A percentile compares a stretch with the other conserved stretches of the same genome.
These are phyloP conservation scores for Amphipoea oculea DNA, from an alignment of 2,888 invertebrate species.

Conservation along the genomic window DNA sequence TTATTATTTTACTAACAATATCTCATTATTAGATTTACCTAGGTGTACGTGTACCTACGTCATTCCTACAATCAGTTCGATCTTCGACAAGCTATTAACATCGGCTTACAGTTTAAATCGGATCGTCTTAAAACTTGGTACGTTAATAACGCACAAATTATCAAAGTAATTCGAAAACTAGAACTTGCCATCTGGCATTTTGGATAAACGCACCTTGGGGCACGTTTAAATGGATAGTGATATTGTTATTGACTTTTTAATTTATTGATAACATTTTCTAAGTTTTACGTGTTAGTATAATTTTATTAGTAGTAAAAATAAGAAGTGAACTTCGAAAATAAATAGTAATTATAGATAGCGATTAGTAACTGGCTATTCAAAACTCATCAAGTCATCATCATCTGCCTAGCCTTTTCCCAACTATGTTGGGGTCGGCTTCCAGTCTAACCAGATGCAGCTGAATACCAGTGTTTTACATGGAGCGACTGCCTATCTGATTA, in stretches of 20 bases:
- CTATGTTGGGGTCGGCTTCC: no score
- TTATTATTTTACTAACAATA: background rate
- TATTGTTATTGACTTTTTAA: constrained; percentile 16
- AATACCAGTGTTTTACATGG: no score
- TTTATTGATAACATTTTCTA: constrained; percentile 4
- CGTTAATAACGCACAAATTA: constrained; percentile 55
- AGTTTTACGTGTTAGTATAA: background rate
- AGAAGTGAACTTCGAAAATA: background rate
- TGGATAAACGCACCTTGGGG: constrained; percentile 37
- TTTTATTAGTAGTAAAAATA: background rate
- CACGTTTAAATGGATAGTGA: constrained; percentile 1
- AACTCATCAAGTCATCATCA: background rate
- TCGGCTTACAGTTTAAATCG: constrained; percentile 46
- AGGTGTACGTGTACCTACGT: constrained; percentile 26
- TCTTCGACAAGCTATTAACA: constrained; percentile 48
- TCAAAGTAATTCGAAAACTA: constrained; percentile 45
- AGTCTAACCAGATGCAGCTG: no score
- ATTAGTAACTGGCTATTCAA: background rate
- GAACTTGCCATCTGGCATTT: constrained; percentile 38
- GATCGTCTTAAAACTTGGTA: constrained; percentile 47
- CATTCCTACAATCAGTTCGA: constrained; percentile 30
- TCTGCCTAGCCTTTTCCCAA: no score
- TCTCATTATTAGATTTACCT: background rate
- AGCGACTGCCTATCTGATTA: no score
- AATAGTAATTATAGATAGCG: background rate